Evolutionary conservation across 1,140 invertebrate genomes (phyloP).

Genomic region (Zaprionus nigranus): DNA sequence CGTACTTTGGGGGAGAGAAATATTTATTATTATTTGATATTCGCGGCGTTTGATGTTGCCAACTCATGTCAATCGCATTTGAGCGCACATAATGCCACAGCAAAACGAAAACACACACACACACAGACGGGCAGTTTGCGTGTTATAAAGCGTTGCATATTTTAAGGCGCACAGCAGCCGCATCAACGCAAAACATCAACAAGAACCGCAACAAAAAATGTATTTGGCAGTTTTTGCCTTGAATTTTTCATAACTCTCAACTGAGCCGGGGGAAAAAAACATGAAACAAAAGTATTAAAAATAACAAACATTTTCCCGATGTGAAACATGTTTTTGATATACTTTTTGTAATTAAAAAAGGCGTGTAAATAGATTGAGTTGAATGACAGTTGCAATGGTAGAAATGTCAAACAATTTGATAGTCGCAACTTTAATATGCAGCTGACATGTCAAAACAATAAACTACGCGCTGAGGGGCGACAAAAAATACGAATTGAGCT

Average conservation of each 20-base stretch:
- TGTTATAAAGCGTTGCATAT: conserved; percentile 74
- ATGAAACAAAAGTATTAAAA: conserved; percentile 1
- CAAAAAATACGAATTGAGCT: background rate
- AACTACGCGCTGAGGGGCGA: conserved; percentile 13
- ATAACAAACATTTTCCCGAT: conserved; percentile 16
- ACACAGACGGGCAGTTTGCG: conserved; percentile 24
- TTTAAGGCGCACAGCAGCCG: conserved; percentile 54
- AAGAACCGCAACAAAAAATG: conserved; percentile 6
- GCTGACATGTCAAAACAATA: conserved; percentile 52
- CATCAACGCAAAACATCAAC: conserved; percentile 8
- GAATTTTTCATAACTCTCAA: conserved; percentile 41
- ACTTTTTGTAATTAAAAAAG: conserved; percentile 46
- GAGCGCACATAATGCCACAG: conserved; percentile 71
- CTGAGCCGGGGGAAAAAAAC: background rate
- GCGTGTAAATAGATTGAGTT: conserved; percentile 44
- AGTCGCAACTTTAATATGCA: conserved; percentile 51
- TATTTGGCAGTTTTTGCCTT: conserved; percentile 28
- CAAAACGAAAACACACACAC: conserved; percentile 31
- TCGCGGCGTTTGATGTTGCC: conserved; percentile 24
- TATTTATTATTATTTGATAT: conserved; percentile 32
- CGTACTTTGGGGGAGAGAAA: background rate
- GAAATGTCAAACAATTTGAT: conserved; percentile 37
- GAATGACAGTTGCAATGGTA: conserved; percentile 20
- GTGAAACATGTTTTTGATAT: background rate
- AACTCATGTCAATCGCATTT: conserved; percentile 68